phyloP scores from a whole-genome alignment of 2,113 vertebrate species.

The Thunnus maccoyii region DNA sequence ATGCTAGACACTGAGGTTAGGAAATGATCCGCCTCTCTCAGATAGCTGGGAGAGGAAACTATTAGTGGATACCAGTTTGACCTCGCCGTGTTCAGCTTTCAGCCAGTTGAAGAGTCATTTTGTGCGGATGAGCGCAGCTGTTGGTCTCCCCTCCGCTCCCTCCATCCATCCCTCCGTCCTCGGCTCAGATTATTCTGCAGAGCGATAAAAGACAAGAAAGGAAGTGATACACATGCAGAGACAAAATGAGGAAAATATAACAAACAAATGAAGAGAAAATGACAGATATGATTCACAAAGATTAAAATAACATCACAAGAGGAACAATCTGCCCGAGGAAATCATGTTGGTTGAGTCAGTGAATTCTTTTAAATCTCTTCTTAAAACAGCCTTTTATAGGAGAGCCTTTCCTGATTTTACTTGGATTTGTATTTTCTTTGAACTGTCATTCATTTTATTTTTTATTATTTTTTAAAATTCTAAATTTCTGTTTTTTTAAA shows the following conservation, averaged over 20 bases:
- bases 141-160: not conserved
- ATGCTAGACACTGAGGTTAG: not conserved
- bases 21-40: not conserved
- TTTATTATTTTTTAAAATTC: no score
- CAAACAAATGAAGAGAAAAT: not conserved
- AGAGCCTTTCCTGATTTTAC: no score
- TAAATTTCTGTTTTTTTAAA: no score
- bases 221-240: not conserved
- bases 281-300: not conserved
- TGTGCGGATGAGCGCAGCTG: slow-evolving; percentile 28
- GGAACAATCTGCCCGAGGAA: no score
- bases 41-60: slow-evolving; percentile 9
- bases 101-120: slow-evolving; percentile 22
- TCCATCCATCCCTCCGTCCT: not conserved
- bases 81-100: slow-evolving; percentile 27
- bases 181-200: slow-evolving; percentile 14
- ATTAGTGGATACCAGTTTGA: slow-evolving; percentile 30
- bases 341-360: no score
- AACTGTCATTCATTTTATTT: no score
- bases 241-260: not conserved
- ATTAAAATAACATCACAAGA: no score
- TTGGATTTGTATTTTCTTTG: no score
- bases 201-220: not conserved
- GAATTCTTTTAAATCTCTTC: no score
- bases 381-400: no score